Base-by-base conservation (phyloP, 23 tunicate species). In the Halocynthia roretzi region DNA sequence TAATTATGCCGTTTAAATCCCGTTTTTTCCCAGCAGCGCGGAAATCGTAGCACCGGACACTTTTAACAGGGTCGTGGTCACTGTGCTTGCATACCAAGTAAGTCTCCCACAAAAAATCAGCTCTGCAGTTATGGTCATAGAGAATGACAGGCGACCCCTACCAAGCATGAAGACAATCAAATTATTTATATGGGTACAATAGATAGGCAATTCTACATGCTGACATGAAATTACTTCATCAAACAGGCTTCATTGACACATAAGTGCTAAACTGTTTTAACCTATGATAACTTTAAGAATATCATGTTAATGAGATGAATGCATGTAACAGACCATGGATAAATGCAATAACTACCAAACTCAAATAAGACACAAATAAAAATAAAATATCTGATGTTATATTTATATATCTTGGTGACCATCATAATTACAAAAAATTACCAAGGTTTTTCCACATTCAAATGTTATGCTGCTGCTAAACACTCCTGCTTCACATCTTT, bases 101-200 rank as follows among this genome's bases (percentile, higher is more conserved):
- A n/a, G 85, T 86, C 53, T 86, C 92, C 92, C 92, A 86, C 55
- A 86, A 58, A 56, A 86, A 75, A 70, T 86, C 85, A n/a, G 76
- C 92, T 52, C 82, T 76, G 73, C 92, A 86, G 0, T 58, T 71
- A 40, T 69, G 71, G 5, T 82, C 54, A 23, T 83, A 76, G 10
- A 86, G 71, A 6, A 86, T 82, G 6, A 48, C 78, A n/a, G 92
- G 92, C 44, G 85, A 81, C 52, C 92, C 92, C 92, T 86, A 65
- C 31, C 53, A 4, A 44, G 61, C 61, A 71, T 44, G 14, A 50
- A 5, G 15, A 71, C 61, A 48, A 11, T 50, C 5, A 50, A 14
- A 4, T 71, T 10, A 12, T 12, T 11, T 44, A 15, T 67, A 18
- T 67, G 12, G 20, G 71, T 15, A 18, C 23, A 44, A 67, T 67